phyloP scores from a whole-genome alignment of 2,888 invertebrate genomes.

The Meteorus colon region DNA sequence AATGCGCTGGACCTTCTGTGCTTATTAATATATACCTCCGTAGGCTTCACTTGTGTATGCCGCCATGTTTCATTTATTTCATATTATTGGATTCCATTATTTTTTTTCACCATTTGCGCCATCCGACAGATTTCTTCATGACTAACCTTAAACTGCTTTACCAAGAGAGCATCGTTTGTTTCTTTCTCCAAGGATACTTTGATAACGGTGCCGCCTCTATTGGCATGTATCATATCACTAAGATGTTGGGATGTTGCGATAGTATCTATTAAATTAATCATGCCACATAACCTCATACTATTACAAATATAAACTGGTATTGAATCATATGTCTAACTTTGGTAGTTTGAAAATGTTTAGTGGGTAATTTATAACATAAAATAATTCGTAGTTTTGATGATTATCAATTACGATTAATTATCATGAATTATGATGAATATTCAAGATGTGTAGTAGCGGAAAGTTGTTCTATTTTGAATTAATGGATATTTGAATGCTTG shows the following conservation, averaged over 20 bases:
- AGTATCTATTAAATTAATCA: too few relatives aligned
- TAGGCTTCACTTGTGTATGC: too few relatives aligned
- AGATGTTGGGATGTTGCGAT: too few relatives aligned
- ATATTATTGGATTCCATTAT: too few relatives aligned
- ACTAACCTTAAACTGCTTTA: neutral
- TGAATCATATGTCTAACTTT: neutral
- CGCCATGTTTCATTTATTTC: too few relatives aligned
- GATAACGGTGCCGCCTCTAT: neutral
- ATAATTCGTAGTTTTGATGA: neutral
- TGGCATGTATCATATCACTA: too few relatives aligned
- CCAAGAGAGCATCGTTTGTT: neutral
- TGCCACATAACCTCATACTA: neutral
- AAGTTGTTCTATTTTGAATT: neutral
- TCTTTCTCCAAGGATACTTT: neutral
- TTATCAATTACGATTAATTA: neutral
- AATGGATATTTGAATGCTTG: constrained; percentile 1
- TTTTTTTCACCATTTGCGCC: too few relatives aligned
- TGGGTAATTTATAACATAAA: neutral
- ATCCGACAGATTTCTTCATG: too few relatives aligned
- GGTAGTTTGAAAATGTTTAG: neutral
- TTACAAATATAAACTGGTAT: neutral
- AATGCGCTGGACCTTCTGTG: too few relatives aligned
- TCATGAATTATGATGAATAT: neutral
- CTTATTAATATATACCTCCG: too few relatives aligned
- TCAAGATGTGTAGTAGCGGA: neutral